Base-by-base conservation (phyloP, 2,113 vertebrate species). In the Sakesphorus luctuosus region DNA sequence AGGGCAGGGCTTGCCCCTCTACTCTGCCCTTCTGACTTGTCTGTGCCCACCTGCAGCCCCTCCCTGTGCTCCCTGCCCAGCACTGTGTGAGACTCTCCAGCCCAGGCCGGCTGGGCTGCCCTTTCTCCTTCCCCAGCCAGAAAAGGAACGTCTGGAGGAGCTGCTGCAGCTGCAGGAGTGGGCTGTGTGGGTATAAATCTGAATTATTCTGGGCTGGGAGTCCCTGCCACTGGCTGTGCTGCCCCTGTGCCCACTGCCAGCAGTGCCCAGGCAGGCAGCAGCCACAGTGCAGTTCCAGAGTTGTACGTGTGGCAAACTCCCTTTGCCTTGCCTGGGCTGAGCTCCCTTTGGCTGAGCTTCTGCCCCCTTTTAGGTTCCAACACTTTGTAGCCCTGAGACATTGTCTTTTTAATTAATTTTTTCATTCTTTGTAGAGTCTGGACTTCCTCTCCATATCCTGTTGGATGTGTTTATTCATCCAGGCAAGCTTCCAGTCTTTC, bases 351-450 rank as follows among this genome's bases (percentile, higher is more conserved):
- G 59, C 68, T 89, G 55, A 87, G 68, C 36, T 87, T 68, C 85
- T 83, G 53, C 72, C 62, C 18, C 53, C 9, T 49, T 74, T 67
- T 58, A 55, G 20, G 18, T 89, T 88, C 90, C 76, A 77, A 36
- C 35, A 16, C 38, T 90, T 80, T 0, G 2, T 59, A 74, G 50
- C 33, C 74, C 35, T 36, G 86, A 88, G 94, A 87, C 52, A 12
- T 40, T 81, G 47, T 71, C 69, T 13, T 92, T 43, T 86, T 84
- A 93, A 93, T 83, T 86, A 89, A 86, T 81, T 63, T 84, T 84
- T 80, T 90, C 25, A 59, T 85, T 92, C 88, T 84, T 84, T 86
- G 65, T 35, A 44, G 61, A 69, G 56, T 53, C 91, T 92, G 77
- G 73, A 89, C 35, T 94, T 95, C 59, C 36, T 92, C 75, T 92